A percentile compares a stretch with the other conserved stretches of the same genome.
phyloP scores from a whole-genome alignment of 2,888 invertebrate genomes.

The Drosophila paramelanica region DNA sequence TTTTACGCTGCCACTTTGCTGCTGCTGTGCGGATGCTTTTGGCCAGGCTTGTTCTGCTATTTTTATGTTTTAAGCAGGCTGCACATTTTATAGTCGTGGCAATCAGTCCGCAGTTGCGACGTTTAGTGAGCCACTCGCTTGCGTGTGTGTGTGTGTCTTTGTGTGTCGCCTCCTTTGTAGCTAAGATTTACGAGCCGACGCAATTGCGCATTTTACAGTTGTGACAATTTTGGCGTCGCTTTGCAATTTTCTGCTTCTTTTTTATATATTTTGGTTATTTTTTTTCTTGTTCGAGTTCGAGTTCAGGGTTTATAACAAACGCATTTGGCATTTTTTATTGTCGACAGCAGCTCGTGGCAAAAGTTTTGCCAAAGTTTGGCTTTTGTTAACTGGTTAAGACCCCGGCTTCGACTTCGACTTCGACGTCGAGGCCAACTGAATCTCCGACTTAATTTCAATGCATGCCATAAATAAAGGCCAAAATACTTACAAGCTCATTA shows the following conservation, averaged over 20 bases:
- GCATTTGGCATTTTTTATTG: slow-evolving; percentile 50
- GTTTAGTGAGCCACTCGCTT: slow-evolving; percentile 73
- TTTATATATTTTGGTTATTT: slow-evolving; percentile 21
- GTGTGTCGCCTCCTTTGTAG: slow-evolving; percentile 44
- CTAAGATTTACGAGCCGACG: slow-evolving; percentile 76
- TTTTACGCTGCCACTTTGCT: slow-evolving; percentile 74
- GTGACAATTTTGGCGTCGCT: slow-evolving; percentile 78
- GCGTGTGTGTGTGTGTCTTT: slow-evolving; percentile 8
- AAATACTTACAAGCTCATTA: slow-evolving; percentile 79
- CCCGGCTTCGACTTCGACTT: slow-evolving; percentile 7
- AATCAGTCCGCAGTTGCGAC: slow-evolving; percentile 66
- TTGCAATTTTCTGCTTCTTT: slow-evolving; percentile 54
- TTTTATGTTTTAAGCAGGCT: slow-evolving; percentile 80
- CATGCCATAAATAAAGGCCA: slow-evolving; percentile 71
- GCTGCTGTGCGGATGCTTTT: slow-evolving; percentile 43
- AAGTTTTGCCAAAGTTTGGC: slow-evolving; percentile 49
- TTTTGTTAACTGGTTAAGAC: slow-evolving; percentile 43
- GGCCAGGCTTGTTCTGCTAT: slow-evolving; percentile 53
- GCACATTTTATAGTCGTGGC: slow-evolving; percentile 72
- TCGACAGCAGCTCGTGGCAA: slow-evolving; percentile 43
- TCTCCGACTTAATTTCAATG: slow-evolving; percentile 37
- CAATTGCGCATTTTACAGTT: slow-evolving; percentile 81
- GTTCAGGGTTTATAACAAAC: slow-evolving; percentile 64
- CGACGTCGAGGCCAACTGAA: neutral
- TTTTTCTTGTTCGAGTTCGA: slow-evolving; percentile 2